Evolutionary conservation across 2,797 vertebrate species (phyloP).

Genomic region (Melanotaenia maccullochi): DNA sequence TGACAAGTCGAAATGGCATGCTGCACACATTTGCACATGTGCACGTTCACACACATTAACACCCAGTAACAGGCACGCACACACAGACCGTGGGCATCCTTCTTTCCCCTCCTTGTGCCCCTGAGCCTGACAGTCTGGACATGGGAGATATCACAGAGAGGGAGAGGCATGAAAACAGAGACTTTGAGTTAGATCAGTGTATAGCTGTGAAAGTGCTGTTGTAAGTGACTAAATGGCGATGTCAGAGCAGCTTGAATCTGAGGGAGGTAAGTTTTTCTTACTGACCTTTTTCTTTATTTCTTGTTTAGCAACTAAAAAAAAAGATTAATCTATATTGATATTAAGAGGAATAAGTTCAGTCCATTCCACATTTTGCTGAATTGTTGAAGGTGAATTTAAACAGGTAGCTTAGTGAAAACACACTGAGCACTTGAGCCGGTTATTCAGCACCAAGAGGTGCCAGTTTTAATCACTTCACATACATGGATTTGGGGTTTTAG

Average conservation of each 20-base stretch:
- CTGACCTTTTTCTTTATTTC: conserved; percentile 47
- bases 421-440: conserved; percentile 50
- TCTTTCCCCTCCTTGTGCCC: conserved; percentile 52
- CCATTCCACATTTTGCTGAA: conserved; percentile 4
- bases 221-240: conserved; percentile 73
- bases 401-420: conserved; percentile 60
- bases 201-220: conserved; percentile 62
- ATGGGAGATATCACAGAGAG: conserved; percentile 74
- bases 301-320: conserved; percentile 5
- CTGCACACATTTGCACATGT: conserved; percentile 55
- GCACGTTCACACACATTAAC: conserved; percentile 18
- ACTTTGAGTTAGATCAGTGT: conserved; percentile 60
- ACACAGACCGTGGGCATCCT: conserved; percentile 37
- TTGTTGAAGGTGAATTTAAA: conserved; percentile 51
- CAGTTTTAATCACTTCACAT: conserved; percentile 68
- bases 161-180: conserved; percentile 69
- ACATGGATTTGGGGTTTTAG: conserved; percentile 70
- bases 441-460: conserved; percentile 43
- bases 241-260: conserved; percentile 73
- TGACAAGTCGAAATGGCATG: conserved; percentile 73
- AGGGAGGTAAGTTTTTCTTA: conserved; percentile 69
- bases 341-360: conserved; percentile 10
- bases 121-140: conserved; percentile 79
- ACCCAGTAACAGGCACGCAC: conserved; percentile 27
- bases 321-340: not conserved